Percentiles rank a stretch among this genome's conserved stretches.
Evolutionary conservation across 2,113 vertebrate genomes (phyloP).

Genomic region (Piaya cayana): DNA sequence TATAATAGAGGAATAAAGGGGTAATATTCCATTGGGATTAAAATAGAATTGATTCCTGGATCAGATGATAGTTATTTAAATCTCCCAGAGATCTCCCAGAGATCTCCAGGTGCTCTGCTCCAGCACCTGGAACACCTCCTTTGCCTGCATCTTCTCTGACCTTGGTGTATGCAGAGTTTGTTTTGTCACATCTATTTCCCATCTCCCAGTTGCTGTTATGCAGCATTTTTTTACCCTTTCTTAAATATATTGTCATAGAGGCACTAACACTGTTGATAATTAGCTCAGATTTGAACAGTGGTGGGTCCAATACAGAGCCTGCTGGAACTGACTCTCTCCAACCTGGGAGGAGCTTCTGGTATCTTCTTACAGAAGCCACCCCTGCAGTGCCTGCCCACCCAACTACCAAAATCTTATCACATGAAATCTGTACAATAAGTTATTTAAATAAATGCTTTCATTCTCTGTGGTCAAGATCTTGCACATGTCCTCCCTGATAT

Average conservation of each 20-base stretch:
- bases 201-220: neutral
- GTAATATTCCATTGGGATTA: neutral
- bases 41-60: neutral
- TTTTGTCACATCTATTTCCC: neutral
- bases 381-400: rapidly evolving
- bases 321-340: neutral
- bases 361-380: neutral
- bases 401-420: neutral
- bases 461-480: neutral
- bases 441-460: neutral
- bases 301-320: no score
- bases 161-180: neutral
- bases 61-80: neutral
- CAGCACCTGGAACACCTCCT: no score
- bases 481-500: neutral
- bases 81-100: neutral
- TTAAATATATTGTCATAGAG: neutral
- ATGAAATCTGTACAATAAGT: neutral
- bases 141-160: neutral
- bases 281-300: neutral
- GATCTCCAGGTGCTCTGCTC: no score
- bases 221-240: neutral
- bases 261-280: rapidly evolving
- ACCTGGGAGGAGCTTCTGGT: neutral
- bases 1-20: neutral